A percentile compares a stretch with the other conserved stretches of the same genome.
phyloP scores from a whole-genome alignment of 2,113 vertebrate genomes.

The Paratilapia polleni region DNA sequence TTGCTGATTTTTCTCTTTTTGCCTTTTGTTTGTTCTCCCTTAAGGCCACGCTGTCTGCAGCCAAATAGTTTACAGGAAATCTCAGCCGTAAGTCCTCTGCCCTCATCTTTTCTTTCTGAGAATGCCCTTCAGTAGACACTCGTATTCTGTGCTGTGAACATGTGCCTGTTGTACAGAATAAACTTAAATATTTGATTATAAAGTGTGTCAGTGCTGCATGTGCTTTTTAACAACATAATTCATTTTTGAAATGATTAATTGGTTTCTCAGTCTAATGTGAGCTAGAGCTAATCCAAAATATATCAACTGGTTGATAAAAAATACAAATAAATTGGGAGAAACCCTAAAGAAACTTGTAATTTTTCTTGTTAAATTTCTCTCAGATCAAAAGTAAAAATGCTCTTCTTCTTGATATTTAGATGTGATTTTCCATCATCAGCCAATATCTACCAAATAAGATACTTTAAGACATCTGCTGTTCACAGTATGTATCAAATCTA shows the following conservation, averaged over 20 bases:
- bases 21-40: neutral
- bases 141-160: neutral
- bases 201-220: neutral
- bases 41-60: slow-evolving; percentile 53
- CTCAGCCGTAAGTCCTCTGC: slow-evolving; percentile 54
- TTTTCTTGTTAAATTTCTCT: neutral
- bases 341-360: neutral
- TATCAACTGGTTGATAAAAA: neutral
- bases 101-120: neutral
- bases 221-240: neutral
- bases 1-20: neutral
- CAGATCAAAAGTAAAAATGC: neutral
- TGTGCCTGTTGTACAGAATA: neutral
- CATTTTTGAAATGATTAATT: too few relatives aligned
- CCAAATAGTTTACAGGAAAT: slow-evolving; percentile 38
- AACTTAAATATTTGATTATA: neutral
- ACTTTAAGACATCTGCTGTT: slow-evolving; percentile 86
- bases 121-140: neutral
- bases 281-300: neutral
- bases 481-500: slow-evolving; percentile 81
- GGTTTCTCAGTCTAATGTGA: neutral
- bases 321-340: neutral
- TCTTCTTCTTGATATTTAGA: slow-evolving; percentile 62
- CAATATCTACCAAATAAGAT: slow-evolving; percentile 81
- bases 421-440: slow-evolving; percentile 74